These are phyloP conservation scores for Artibeus jamaicensis DNA, from an alignment of 2,797 vertebrate genomes.

Conservation along the genomic window DNA sequence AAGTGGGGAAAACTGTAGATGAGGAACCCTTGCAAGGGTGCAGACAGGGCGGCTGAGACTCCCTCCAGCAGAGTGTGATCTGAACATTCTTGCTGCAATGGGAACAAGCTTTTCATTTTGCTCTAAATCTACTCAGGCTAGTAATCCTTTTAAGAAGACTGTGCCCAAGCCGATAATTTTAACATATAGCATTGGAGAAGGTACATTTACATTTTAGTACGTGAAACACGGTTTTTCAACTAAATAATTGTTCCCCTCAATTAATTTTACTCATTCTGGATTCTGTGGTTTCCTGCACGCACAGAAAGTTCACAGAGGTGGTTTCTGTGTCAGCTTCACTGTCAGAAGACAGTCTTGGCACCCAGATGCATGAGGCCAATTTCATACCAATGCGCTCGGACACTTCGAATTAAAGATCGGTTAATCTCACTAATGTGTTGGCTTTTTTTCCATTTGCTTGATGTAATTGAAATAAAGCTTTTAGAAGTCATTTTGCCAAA, in stretches of 20 bases:
- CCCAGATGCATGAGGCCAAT: neutral
- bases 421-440: neutral
- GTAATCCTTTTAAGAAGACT: conserved; percentile 22
- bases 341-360: neutral
- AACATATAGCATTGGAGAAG: neutral
- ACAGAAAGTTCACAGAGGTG: neutral
- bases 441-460: neutral
- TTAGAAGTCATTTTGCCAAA: neutral
- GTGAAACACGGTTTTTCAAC: neutral
- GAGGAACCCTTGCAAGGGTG: neutral
- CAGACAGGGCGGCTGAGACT: neutral
- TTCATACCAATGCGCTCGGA: neutral
- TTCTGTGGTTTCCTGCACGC: neutral
- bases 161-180: neutral
- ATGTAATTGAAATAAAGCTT: conserved; percentile 1
- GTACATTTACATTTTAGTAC: neutral
- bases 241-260: neutral
- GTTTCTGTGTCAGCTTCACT: neutral
- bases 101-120: neutral
- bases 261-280: neutral
- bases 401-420: neutral
- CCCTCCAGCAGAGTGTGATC: neutral
- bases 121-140: neutral
- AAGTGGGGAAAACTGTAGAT: neutral
- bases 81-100: neutral